Base-by-base conservation (phyloP, 2,888 invertebrate genomes). In the Troilus luridus region DNA sequence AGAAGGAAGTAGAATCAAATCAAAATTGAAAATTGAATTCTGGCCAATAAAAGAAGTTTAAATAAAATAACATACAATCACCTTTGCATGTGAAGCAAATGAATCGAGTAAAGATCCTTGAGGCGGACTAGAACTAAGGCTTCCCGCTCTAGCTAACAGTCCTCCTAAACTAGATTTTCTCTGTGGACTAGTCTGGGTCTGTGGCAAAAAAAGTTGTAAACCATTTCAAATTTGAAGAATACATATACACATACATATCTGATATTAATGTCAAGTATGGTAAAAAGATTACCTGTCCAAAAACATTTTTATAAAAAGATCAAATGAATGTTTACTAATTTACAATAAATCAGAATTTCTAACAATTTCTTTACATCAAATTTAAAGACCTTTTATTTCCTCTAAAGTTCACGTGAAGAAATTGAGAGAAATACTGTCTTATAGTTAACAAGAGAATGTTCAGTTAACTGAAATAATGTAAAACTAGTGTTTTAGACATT, bases 41-140 rank as follows among this genome's bases (percentile, higher is more conserved):
- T 3, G 41, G 41, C 41, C 41, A 41, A 64, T 24, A 64, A 64
- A 10, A 64, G 6, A 64, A 12, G 1, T 62, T 59, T 59, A 62
- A 64, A 64, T 64, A 64, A 64, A 64, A 14, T 24, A 64, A 11
- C 24, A 64, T 64, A 77, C 12, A n/a, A 58, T 58, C 67, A 90
- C 90, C 90, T 98, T 98, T 19, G 98, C 98, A 93, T 98, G 98
- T 0, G 96, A 96, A 8, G 98, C 97, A 93, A 98, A 97, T 93
- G 98, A 97, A 94, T 98, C 98, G 93, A 98, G 96, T 3, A 98
- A 94, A 0, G 98, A 98, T 0, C 97, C 96, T 93, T 98, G 98
- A 56, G 93, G 93, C n/a, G 93, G 92, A 41, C 92, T 92, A 54
- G 92, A 92, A 17, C 92, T 92, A n/a, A 93, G 91, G 77, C 93